Conservation (phyloP, 2,113 vertebrate genomes). For the Ceratotherium simum region DNA sequence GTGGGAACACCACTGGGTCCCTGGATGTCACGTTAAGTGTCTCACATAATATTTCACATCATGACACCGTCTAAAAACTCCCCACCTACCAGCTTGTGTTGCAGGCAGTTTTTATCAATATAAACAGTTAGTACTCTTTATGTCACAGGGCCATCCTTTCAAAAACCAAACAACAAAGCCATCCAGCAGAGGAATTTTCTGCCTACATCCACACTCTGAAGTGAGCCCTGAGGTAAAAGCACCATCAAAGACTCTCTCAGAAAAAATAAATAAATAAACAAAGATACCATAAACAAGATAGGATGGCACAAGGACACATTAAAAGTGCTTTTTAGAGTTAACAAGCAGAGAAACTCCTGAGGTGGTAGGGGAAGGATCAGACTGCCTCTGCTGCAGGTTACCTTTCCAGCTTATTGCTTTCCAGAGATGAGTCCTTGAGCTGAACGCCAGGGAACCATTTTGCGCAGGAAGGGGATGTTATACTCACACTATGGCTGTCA, state of each 20-base stretch:
- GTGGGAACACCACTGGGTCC: neutral
- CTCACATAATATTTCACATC: slow-evolving; percentile 53
- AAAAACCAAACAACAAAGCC: slow-evolving; percentile 76
- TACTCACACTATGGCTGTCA: neutral
- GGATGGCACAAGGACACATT: slow-evolving; percentile 42
- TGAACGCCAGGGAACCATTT: slow-evolving; percentile 72
- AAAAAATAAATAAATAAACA: slow-evolving; percentile 45
- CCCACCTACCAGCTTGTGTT: slow-evolving; percentile 16
- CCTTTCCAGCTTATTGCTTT: slow-evolving; percentile 64
- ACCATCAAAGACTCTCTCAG: slow-evolving; percentile 75
- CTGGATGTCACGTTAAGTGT: slow-evolving; percentile 37
- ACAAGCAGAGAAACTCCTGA: slow-evolving; percentile 58
- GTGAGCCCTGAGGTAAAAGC: slow-evolving; percentile 73
- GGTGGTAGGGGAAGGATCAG: slow-evolving; percentile 59
- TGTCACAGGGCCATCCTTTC: slow-evolving; percentile 68
- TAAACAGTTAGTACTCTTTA: slow-evolving; percentile 65
- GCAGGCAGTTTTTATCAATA: slow-evolving; percentile 72
- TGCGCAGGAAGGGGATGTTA: slow-evolving; percentile 51
- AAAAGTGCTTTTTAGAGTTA: slow-evolving; percentile 77
- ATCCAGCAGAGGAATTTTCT: slow-evolving; percentile 74
- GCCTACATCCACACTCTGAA: slow-evolving; percentile 65
- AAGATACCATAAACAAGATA: slow-evolving; percentile 67
- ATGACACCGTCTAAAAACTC: slow-evolving; percentile 50
- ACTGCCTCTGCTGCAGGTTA: neutral
- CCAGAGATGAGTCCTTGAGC: slow-evolving; percentile 51